Evolutionary conservation across 2,113 vertebrate species (phyloP), one percentile per base, ranked within the genome.

Genomic region (Dipodomys merriami): DNA sequence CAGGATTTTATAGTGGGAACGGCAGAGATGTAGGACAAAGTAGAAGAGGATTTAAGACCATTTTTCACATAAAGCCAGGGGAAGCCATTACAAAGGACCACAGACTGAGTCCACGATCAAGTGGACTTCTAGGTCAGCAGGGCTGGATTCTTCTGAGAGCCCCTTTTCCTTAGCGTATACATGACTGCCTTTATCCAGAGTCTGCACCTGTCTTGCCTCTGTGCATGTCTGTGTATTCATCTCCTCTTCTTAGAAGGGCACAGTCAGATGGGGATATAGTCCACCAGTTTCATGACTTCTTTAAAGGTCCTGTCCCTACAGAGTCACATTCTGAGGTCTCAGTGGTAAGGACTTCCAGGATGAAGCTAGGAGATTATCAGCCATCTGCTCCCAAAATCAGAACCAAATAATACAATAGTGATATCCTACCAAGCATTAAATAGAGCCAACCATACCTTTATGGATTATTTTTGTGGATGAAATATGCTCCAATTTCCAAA

Each of bases 401-500:
- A 92, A 68, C 29, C 83, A 95, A 91, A 81, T 72, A 92, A 33
- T 8, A 13, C n/a, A 68, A 74, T 0, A 49, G 23, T 46, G n/a
- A 79, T 68, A 86, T 20, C 84, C n/a, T 1, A 64, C 46, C 81
- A 84, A 64, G 22, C 46, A 53, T 74, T 49, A 71, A 84, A 79
- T 35, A 84, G 15, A 89, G n/a, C 53, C 49, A 68, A 20, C 30
- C 16, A 93, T n/a, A 53, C 72, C 72, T 89, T 87, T 72, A 29
- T 57, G 44, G 94, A 93, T 23, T 30, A 53, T 74, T 79, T 72
- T 74, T 23, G 33, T 74, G 18, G 15, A 53, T 7, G 2, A 94
- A 72, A 83, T 73, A 78, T 6, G 30, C 33, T 91, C 44, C 65
- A 90, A 91, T 8, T 85, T 94, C 79, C 74, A 91, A 71, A 92